Percentiles rank a stretch among this genome's conserved stretches.
These are phyloP conservation scores for Gavia stellata DNA, from an alignment of 2,113 vertebrate genomes.

Conservation along the genomic window DNA sequence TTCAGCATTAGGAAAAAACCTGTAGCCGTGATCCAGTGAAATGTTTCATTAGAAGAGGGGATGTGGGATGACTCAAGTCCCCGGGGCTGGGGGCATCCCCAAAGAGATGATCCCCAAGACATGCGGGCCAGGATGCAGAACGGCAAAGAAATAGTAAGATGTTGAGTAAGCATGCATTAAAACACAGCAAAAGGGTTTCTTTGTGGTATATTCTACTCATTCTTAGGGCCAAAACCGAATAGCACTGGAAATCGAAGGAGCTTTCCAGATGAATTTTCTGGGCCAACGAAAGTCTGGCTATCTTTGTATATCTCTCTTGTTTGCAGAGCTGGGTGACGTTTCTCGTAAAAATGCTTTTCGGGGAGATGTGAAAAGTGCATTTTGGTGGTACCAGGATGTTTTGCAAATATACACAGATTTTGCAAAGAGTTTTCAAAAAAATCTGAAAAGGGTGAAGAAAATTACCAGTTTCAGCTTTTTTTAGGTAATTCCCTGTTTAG, in stretches of 20 bases:
- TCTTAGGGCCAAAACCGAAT: background rate
- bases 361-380: background rate
- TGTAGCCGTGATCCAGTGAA: background rate
- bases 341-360: background rate
- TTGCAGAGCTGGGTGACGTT: background rate
- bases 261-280: background rate
- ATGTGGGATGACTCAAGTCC: background rate
- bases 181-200: background rate
- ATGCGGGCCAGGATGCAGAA: background rate
- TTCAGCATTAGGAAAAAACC: background rate
- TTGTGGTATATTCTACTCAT: background rate
- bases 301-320: background rate
- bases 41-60: background rate
- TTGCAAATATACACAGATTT: background rate
- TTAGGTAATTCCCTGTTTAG: background rate
- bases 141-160: rapidly evolving
- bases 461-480: background rate
- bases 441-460: background rate
- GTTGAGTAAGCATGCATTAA: background rate
- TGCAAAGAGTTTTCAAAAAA: background rate
- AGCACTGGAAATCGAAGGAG: background rate
- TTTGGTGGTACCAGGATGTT: background rate
- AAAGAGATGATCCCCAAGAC: background rate
- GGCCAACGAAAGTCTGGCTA: background rate
- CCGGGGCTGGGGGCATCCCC: background rate